Evolutionary conservation across 2,113 vertebrate species (phyloP).

Genomic region (Antigone vipio): DNA sequence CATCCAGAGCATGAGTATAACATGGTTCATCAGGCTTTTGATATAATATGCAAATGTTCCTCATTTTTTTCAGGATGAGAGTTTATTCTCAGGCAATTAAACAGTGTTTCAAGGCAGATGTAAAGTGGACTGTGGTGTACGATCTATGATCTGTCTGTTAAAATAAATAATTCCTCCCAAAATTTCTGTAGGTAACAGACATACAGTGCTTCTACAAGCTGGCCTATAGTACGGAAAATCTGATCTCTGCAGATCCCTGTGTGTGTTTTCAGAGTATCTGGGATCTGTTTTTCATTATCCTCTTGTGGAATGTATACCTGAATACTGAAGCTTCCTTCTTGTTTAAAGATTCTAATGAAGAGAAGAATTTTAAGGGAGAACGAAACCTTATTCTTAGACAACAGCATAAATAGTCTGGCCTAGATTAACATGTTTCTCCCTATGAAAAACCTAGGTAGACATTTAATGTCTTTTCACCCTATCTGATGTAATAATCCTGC

Average conservation of each 20-base stretch:
- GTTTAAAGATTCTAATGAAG: background rate
- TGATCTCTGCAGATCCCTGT: background rate
- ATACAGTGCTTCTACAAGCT: background rate
- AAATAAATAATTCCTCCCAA: background rate
- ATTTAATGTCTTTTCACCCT: background rate
- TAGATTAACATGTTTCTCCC: background rate
- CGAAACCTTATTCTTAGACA: background rate
- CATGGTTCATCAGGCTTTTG: background rate
- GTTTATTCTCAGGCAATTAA: slow-evolving; percentile 25
- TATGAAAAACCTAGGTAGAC: background rate
- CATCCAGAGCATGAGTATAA: background rate
- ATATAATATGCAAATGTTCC: slow-evolving; percentile 3
- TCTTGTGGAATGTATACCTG: background rate
- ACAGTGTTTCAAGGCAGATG: background rate
- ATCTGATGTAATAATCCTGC: background rate
- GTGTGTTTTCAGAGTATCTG: background rate
- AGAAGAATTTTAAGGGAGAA: background rate
- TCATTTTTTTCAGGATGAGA: background rate
- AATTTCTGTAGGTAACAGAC: background rate
- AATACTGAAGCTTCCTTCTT: background rate
- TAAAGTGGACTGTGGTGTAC: background rate
- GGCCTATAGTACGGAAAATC: background rate
- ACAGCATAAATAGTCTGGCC: background rate
- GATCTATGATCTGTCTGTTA: background rate
- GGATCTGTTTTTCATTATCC: background rate